Conservation (phyloP, 2,888 invertebrate species). For the Trypoxylon attenuatum region DNA sequence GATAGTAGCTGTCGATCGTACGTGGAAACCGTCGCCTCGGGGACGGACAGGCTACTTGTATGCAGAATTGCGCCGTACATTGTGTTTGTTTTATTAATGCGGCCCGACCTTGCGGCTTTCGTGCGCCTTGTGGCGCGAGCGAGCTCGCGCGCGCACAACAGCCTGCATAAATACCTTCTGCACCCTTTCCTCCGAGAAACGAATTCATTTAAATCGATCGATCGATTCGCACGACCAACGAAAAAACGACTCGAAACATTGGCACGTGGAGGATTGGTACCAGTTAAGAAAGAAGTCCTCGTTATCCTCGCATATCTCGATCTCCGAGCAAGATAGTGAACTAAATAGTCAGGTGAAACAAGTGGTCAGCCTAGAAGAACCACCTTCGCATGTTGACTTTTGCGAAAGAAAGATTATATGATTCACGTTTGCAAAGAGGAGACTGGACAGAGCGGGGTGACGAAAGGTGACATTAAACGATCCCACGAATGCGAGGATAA, state of each 20-base stretch:
- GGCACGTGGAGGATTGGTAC: neutral
- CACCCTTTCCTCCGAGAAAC: no score
- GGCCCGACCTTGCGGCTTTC: conserved; percentile 66
- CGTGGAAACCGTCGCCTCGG: conserved; percentile 54
- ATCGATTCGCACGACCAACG: conserved; percentile 15
- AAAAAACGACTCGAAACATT: conserved; percentile 30
- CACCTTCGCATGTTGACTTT: conserved; percentile 36
- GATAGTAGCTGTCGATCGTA: conserved; percentile 56
- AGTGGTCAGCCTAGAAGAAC: conserved; percentile 24
- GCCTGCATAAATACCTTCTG: no score
- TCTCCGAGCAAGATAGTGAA: neutral
- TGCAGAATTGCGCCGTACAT: conserved; percentile 69
- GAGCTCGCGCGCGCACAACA: no score
- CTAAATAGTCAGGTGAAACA: no score
- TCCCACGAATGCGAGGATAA: neutral
- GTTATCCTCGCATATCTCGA: no score
- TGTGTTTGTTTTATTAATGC: conserved; percentile 74
- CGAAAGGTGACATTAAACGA: conserved; percentile 20
- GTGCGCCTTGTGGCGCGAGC: conserved; percentile 30
- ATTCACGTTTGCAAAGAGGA: conserved; percentile 8
- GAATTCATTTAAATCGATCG: conserved; percentile 43
- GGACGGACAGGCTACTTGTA: conserved; percentile 56
- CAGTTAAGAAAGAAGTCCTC: neutral
- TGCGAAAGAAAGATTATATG: conserved; percentile 29
- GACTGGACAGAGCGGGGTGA: neutral